Evolutionary conservation across 2,113 vertebrate genomes (phyloP).

Genomic region (Kryptolebias marmoratus): DNA sequence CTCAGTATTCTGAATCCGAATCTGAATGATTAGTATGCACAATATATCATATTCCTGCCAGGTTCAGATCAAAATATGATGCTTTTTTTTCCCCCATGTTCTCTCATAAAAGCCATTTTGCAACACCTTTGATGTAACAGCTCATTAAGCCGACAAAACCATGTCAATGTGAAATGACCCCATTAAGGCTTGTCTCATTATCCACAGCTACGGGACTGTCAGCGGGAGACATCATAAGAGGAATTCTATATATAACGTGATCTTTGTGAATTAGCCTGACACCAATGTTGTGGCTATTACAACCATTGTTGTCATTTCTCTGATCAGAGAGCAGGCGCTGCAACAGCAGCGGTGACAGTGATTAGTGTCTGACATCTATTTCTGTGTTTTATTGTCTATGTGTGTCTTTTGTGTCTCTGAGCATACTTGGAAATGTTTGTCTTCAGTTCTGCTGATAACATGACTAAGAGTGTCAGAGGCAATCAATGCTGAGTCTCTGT

Average conservation of each 20-base stretch:
- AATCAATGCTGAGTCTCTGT: conserved; percentile 28
- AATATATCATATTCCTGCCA: conserved; percentile 12
- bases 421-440: conserved; percentile 4
- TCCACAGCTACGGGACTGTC: conserved; percentile 67
- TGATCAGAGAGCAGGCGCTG: conserved; percentile 37
- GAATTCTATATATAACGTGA: conserved; percentile 64
- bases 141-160: conserved; percentile 71
- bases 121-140: conserved; percentile 68
- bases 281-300: conserved; percentile 49
- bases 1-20: conserved; percentile 7
- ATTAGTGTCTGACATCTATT: conserved; percentile 53
- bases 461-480: conserved; percentile 33
- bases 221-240: conserved; percentile 63
- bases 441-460: conserved; percentile 21
- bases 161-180: conserved; percentile 67
- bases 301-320: conserved; percentile 59
- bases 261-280: conserved; percentile 65
- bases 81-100: conserved; percentile 30
- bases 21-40: conserved; percentile 20
- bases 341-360: conserved; percentile 44
- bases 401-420: conserved; percentile 16
- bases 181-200: conserved; percentile 71
- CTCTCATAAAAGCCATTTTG: conserved; percentile 51
- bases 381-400: conserved; percentile 32
- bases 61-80: conserved; percentile 44